A percentile compares a stretch with the other conserved stretches of the same genome.
Conservation (phyloP, 2,113 vertebrate species). For the mouse (Mus musculus) region GRCm39 chr2:168245501-168246000, state of each 20-base stretch:
- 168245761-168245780: neutral
- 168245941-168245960: neutral
- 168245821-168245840: neutral
- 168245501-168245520: conserved; percentile 51
- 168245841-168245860: fast-evolving
- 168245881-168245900: too few relatives aligned
- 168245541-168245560: neutral
- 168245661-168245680: neutral
- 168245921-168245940: neutral
- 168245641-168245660: neutral
- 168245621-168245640: neutral
- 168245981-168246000: neutral
- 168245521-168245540: neutral
- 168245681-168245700: neutral
- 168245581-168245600: neutral
- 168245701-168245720: neutral
- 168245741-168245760: neutral
- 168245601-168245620: too few relatives aligned
- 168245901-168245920: too few relatives aligned
- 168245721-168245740: neutral
- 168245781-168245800: neutral
- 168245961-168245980: neutral
- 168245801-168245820: neutral
- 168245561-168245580: neutral
- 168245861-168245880: fast-evolving